Evolutionary conservation across 2,113 vertebrate species (phyloP).

Genomic region (Aramus guarauna): DNA sequence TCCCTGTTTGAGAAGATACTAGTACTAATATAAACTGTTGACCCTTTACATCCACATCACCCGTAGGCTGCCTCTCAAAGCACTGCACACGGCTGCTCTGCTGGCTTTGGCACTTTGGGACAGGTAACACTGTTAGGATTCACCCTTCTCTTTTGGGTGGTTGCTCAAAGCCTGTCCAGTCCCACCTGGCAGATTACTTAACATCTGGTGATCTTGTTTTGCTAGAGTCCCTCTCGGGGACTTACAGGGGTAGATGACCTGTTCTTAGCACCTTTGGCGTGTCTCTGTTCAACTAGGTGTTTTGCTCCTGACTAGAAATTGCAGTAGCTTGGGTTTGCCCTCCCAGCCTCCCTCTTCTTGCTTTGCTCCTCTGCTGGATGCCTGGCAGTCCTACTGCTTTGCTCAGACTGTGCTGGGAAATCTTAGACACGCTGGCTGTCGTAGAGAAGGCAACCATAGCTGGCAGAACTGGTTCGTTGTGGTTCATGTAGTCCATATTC

Average conservation of each 20-base stretch:
- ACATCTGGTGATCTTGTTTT: not conserved
- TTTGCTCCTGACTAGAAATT: not conserved
- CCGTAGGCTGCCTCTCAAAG: not conserved
- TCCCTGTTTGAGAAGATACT: not conserved
- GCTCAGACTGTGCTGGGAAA: not conserved
- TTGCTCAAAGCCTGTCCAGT: not conserved
- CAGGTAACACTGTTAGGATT: not conserved
- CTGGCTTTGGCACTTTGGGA: not conserved
- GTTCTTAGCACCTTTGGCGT: not conserved
- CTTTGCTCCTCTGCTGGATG: not conserved
- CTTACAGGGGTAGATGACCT: not conserved
- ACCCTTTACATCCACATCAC: not conserved
- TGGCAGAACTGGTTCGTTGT: not conserved
- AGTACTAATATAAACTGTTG: not conserved
- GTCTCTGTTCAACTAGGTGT: not conserved
- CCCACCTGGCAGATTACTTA: not conserved
- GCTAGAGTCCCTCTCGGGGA: not conserved
- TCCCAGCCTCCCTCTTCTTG: not conserved
- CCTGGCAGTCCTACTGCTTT: not conserved
- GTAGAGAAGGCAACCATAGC: not conserved
- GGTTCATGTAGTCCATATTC: not conserved
- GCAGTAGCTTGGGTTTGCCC: not conserved
- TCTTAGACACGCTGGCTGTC: not conserved
- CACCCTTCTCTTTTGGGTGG: not conserved
- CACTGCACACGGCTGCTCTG: not conserved